These are phyloP conservation scores for Vulpes vulpes DNA, from an alignment of 2,113 vertebrate genomes.

Conservation along the genomic window DNA sequence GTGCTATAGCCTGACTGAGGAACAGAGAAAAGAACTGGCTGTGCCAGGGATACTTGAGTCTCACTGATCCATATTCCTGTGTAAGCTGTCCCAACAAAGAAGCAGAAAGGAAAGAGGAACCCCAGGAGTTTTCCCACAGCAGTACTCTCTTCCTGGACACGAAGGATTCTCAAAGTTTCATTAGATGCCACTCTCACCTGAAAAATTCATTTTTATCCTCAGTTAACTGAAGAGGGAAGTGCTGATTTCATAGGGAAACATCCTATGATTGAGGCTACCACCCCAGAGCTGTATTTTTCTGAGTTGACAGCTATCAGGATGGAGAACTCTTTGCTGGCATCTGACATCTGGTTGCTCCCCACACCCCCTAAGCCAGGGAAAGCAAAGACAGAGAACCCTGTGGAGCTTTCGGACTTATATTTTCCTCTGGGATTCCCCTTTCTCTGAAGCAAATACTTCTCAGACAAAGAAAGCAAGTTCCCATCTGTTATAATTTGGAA, in stretches of 20 bases:
- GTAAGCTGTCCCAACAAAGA: not conserved
- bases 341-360: not conserved
- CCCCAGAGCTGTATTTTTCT: not conserved
- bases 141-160: not conserved
- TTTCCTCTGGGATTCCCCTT: constrained; percentile 35
- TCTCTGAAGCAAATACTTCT: not conserved
- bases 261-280: not conserved
- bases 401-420: not conserved
- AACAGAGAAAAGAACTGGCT: not conserved
- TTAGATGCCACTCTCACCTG: not conserved
- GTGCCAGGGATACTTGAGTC: not conserved
- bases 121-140: not conserved
- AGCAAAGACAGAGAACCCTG: not conserved
- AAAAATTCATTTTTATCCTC: not conserved
- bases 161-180: not conserved
- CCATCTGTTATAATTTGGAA: constrained; percentile 51
- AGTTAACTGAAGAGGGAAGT: not conserved
- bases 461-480: constrained; percentile 38
- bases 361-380: not conserved
- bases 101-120: not conserved
- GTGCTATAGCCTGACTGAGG: not conserved
- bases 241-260: not conserved
- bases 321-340: not conserved
- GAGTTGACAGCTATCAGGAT: not conserved
- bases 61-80: not conserved